Conservation (phyloP, 1,140 invertebrate genomes). For the Eriosoma lanigerum region DNA sequence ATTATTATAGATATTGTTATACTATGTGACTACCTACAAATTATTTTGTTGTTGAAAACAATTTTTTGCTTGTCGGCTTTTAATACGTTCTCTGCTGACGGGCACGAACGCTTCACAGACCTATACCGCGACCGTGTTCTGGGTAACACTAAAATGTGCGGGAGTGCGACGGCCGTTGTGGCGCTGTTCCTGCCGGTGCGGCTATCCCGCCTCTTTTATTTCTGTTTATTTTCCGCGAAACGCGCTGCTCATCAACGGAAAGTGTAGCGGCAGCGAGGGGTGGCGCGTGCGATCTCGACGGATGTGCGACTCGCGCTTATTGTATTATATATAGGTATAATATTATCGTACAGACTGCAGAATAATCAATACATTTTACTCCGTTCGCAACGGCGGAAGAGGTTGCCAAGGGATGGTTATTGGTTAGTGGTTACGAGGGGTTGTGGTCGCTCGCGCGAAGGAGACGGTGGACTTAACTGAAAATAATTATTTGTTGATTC, state of each 20-base stretch:
- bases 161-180: no score
- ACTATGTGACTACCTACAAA: no score
- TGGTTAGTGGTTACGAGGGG: no score
- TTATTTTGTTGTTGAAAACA: background rate
- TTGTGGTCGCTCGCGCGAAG: no score
- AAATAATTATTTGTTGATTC: conserved; percentile 25
- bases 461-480: background rate
- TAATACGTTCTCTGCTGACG: no score
- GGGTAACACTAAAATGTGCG: background rate
- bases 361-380: conserved; percentile 7
- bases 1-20: no score
- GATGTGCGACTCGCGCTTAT: background rate
- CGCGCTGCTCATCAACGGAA: background rate
- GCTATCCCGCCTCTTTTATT: background rate
- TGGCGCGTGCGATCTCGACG: background rate
- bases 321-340: no score
- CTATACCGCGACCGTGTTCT: background rate
- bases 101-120: background rate
- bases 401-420: no score
- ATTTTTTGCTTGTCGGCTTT: no score
- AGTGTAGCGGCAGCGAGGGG: no score
- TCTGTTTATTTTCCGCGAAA: background rate
- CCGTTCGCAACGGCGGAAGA: background rate
- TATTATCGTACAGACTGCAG: background rate
- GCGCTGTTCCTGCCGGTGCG: background rate